A percentile compares a stretch with the other conserved stretches of the same genome.
phyloP scores from a whole-genome alignment of 2,888 invertebrate species.

The Galerucella calmariensis region DNA sequence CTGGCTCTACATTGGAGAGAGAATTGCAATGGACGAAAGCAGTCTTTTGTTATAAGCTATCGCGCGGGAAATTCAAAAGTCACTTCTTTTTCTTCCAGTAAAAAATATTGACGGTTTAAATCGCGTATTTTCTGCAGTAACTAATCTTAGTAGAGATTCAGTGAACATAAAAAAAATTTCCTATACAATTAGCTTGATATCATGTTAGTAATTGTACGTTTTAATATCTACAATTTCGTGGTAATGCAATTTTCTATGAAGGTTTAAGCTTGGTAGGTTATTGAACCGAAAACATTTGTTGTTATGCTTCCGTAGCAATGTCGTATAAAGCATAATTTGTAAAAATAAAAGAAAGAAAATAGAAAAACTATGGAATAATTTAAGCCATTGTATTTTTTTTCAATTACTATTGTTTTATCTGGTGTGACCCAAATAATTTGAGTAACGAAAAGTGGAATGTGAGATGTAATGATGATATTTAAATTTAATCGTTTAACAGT shows the following conservation, averaged over 20 bases:
- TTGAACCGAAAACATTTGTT: slow-evolving; percentile 18
- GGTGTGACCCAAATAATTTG: slow-evolving; percentile 1
- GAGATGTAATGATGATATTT: not conserved
- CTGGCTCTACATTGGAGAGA: too few relatives aligned
- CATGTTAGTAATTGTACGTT: slow-evolving; percentile 6
- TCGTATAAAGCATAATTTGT: slow-evolving; percentile 20
- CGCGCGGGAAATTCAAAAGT: too few relatives aligned
- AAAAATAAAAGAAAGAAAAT: not conserved
- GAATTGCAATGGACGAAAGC: too few relatives aligned
- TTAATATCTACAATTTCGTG: slow-evolving; percentile 6
- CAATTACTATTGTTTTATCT: not conserved
- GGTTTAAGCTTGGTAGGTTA: slow-evolving; percentile 18
- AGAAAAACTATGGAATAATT: not conserved
- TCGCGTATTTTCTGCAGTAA: not conserved
- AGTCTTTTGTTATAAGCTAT: too few relatives aligned
- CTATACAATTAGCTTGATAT: not conserved
- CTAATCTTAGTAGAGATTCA: not conserved
- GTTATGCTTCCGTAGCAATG: slow-evolving; percentile 28
- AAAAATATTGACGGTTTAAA: not conserved
- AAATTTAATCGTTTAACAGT: not conserved
- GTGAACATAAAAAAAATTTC: slow-evolving; percentile 2
- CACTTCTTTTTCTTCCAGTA: too few relatives aligned
- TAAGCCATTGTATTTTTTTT: not conserved
- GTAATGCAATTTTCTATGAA: slow-evolving; percentile 7
- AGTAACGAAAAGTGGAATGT: not conserved